A percentile compares a stretch with the other conserved stretches of the same genome.
phyloP scores from a whole-genome alignment of 2,888 invertebrate species.

The Chalcis sispes region DNA sequence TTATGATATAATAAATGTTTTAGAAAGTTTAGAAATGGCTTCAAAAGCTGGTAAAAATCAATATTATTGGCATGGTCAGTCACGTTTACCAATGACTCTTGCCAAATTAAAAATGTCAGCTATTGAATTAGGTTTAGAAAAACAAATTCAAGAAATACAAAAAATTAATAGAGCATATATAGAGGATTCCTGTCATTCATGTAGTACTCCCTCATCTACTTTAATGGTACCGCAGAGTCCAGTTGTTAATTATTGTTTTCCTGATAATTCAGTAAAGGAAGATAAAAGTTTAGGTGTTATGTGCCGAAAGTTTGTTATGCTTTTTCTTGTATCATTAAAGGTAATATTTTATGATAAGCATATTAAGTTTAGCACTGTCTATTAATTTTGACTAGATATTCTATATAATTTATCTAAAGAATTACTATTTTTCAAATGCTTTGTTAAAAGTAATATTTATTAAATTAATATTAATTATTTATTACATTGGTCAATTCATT shows the following conservation, averaged over 20 bases:
- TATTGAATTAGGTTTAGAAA: constrained; percentile 77
- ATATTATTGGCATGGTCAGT: constrained; percentile 83
- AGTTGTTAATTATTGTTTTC: constrained; percentile 58
- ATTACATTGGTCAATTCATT: too few relatives aligned
- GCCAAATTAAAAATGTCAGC: constrained; percentile 81
- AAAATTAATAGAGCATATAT: constrained; percentile 63
- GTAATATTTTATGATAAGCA: too few relatives aligned
- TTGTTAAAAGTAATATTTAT: constrained; percentile 23
- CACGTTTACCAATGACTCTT: constrained; percentile 79
- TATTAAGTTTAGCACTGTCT: too few relatives aligned
- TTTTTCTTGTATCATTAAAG: constrained; percentile 82
- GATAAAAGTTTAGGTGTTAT: constrained; percentile 83
- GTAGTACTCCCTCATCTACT: constrained; percentile 49
- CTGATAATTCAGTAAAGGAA: constrained; percentile 77
- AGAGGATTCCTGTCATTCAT: constrained; percentile 59
- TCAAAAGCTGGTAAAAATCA: constrained; percentile 82
- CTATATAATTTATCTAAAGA: too few relatives aligned
- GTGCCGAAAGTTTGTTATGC: constrained; percentile 84
- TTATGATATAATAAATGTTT: constrained; percentile 85
- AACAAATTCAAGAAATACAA: constrained; percentile 76
- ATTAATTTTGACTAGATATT: too few relatives aligned
- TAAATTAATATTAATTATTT: too few relatives aligned
- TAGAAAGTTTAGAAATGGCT: constrained; percentile 85
- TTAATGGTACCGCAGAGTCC: constrained; percentile 60
- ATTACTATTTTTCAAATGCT: too few relatives aligned